Conservation (phyloP, 2,113 vertebrate species). For the Lagopus leucura region DNA sequence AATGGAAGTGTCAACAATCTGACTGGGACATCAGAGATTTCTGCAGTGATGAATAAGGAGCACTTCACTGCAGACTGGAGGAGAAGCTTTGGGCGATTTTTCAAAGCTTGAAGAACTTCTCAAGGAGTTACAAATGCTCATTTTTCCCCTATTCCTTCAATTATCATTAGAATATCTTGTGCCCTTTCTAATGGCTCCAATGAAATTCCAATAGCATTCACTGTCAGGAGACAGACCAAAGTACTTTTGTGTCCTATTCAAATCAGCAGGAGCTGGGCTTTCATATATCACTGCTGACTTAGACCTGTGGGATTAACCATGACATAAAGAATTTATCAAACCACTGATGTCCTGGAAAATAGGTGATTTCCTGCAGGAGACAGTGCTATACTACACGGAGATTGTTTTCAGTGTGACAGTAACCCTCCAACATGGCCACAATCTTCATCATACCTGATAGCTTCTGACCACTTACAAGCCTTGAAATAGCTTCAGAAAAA, state of each 20-base stretch:
- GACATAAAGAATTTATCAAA: background rate
- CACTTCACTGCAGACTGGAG: background rate
- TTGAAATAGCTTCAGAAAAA: background rate
- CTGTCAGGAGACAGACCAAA: background rate
- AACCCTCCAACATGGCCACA: background rate
- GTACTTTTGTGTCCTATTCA: background rate
- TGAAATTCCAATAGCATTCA: background rate
- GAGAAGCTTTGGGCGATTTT: background rate
- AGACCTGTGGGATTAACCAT: background rate
- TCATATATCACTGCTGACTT: background rate
- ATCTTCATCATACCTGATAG: background rate
- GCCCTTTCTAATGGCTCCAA: background rate
- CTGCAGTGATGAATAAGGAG: background rate
- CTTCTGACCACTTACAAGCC: background rate
- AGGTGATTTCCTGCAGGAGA: background rate
- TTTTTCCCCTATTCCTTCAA: background rate
- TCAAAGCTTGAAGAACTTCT: constrained; percentile 33
- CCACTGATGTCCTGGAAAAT: background rate
- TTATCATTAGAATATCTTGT: background rate
- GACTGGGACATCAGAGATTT: background rate
- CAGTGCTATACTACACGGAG: background rate
- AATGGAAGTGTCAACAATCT: background rate
- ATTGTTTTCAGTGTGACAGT: background rate
- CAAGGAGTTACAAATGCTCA: background rate
- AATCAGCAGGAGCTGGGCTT: background rate